Evolutionary conservation across 2,888 invertebrate genomes (phyloP), one percentile per base, ranked within the genome.

Genomic region (Tribolium freemani): DNA sequence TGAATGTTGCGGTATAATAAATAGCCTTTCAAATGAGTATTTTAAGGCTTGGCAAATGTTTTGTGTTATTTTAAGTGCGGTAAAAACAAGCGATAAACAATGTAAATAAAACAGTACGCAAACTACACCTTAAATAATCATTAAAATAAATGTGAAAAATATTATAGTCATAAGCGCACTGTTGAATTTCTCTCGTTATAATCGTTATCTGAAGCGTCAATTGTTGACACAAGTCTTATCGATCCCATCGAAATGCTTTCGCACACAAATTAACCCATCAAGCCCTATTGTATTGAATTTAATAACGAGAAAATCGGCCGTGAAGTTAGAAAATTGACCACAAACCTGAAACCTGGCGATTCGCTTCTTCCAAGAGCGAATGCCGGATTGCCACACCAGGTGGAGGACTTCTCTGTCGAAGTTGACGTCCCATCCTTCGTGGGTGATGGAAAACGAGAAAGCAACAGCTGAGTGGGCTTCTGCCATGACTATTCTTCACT

Each of bases 381-480:
- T 87, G 51, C 98, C 98, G 20, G 98, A 97, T 81, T 95, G 92
- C 96, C 97, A 97, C 54, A 99, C 96, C 56, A 98, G 91, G 84
- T 96, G 93, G 8, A 99, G 90, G 4, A 99, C 97, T 88, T 99
- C 98, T 71, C 96, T 91, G 86, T 99, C 98, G 85, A 99, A 97
- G 87, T 98, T 96, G 63, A 99, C 96, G 84, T 98, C 96, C 90
- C 98, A 96, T 78, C 99, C 99, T 86, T 99, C 99, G 86, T 98
- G 98, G 75, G 98, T 97, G 82, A 99, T 96, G 56, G 96, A 92
- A 88, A 99, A 98, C 66, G 97, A 96, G 87, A 99, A 98, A 75
- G 98, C 98, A 76, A 98, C 98, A 67, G 98, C 98, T 76, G 96
- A 93, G 89, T 98, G 98, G 79, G 98, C 98, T 94, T 99, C 98